Evolutionary conservation across 2,888 invertebrate genomes (phyloP).

Genomic region (Bombylius major): DNA sequence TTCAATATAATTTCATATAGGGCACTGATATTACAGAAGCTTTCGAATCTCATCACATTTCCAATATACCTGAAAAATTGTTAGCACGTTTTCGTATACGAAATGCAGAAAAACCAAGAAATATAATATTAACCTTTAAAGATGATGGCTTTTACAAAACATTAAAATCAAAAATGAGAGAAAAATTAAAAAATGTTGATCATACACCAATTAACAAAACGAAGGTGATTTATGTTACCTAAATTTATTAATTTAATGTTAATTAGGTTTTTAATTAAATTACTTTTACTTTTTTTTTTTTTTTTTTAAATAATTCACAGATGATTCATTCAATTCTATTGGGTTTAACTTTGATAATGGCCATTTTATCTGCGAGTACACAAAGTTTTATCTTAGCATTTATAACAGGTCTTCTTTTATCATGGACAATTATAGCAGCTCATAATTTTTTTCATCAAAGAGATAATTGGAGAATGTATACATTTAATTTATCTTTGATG

Average conservation of each 20-base stretch:
- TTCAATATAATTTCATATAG: conserved; percentile 24
- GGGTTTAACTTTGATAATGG: conserved; percentile 28
- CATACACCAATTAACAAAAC: conserved; percentile 24
- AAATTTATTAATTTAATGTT: conserved; percentile 24
- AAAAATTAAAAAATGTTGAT: conserved; percentile 44
- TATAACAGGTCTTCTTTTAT: conserved; percentile 44
- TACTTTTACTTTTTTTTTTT: neutral
- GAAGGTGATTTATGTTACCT: neutral
- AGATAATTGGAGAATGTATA: conserved; percentile 67
- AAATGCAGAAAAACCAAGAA: conserved; percentile 49
- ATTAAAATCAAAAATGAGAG: conserved; percentile 46
- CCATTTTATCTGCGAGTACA: conserved; percentile 30
- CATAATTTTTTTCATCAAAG: conserved; percentile 69
- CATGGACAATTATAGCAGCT: conserved; percentile 46
- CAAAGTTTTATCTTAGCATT: conserved; percentile 25
- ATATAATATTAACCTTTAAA: conserved; percentile 59
- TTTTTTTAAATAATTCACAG: conserved; percentile 14
- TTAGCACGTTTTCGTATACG: conserved; percentile 53
- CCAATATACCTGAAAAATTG: conserved; percentile 42
- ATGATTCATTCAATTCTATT: conserved; percentile 29
- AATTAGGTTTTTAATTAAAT: conserved; percentile 1
- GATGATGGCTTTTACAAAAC: conserved; percentile 62
- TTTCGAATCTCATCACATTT: conserved; percentile 61
- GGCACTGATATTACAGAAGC: conserved; percentile 72
- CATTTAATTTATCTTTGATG: conserved; percentile 56